Percentiles rank a stretch among this genome's conserved stretches.
phyloP scores from a whole-genome alignment of 2,888 invertebrate genomes.

The Synergus japonicus region DNA sequence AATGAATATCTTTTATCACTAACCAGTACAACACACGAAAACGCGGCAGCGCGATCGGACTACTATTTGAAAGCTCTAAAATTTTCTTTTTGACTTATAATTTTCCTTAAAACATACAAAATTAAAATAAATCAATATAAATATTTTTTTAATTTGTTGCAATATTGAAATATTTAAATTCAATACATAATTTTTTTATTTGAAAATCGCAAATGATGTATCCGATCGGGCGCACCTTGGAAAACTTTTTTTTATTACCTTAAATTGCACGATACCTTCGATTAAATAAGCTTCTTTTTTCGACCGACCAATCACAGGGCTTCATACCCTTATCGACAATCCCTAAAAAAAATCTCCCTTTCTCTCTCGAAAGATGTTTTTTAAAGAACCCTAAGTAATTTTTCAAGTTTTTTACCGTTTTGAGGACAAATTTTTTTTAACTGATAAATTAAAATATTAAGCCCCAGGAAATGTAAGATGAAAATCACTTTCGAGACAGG shows the following conservation, averaged over 20 bases:
- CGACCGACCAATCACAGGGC: slow-evolving; percentile 16
- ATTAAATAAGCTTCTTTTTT: slow-evolving; percentile 54
- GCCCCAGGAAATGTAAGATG: not conserved
- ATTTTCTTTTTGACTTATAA: not conserved
- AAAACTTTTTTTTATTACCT: slow-evolving; percentile 60
- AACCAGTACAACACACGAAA: slow-evolving; percentile 71
- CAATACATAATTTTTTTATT: not conserved
- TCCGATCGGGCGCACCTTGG: slow-evolving; percentile 58
- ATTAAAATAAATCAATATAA: no score
- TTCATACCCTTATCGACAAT: slow-evolving; percentile 18
- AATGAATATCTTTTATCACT: slow-evolving; percentile 60
- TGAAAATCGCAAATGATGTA: slow-evolving; percentile 48
- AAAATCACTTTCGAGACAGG: not conserved
- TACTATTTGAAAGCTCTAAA: slow-evolving; percentile 1
- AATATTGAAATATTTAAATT: not conserved
- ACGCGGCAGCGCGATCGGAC: slow-evolving; percentile 57
- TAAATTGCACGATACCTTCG: slow-evolving; percentile 72
- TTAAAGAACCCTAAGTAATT: not conserved
- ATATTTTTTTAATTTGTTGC: not conserved
- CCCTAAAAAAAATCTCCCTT: not conserved
- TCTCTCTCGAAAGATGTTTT: not conserved
- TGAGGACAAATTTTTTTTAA: not conserved
- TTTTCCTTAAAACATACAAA: not conserved
- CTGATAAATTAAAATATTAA: not conserved
- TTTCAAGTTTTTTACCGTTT: not conserved